Evolutionary conservation across 1,140 invertebrate genomes (phyloP), one percentile per base, ranked within the genome.

Genomic region (Amyelois transitella): DNA sequence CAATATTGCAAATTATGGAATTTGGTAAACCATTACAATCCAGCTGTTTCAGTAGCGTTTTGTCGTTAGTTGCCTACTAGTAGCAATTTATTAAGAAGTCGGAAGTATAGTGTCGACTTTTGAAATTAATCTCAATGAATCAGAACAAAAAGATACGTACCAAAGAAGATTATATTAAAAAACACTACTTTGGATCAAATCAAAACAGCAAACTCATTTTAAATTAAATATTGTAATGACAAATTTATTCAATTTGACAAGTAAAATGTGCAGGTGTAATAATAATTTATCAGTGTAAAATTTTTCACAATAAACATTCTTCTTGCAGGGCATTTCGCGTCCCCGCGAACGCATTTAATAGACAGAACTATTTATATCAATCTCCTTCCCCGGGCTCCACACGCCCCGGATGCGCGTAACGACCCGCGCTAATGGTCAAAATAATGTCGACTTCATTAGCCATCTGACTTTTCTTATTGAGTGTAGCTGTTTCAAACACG

Each of bases 281-380:
- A 3, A n/a, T 8, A 3, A n/a, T 38, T 6, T 32, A 32, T 32
- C 25, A 14, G 32, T 14, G 32, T 38, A 8, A 38, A 38, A 38
- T 38, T 38, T 38, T 38, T 38, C 32, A 38, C 1, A 38, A 38
- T 38, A 14, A 38, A 2, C 32, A 38, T 38, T 38, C 32, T 8
- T 38, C 25, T 57, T 59, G 60, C 57, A 51, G 45, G 43, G 32
- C 53, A 53, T 54, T 63, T 64, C 58, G 55, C 61, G 60, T 60
- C 56, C 60, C 48, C 53, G 55, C 53, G 38, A 54, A 60, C 59
- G 52, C 62, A 60, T 67, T 67, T 70, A 74, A 74, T 72, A 73
- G 65, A 65, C 62, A 69, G 64, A 65, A 76, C 77, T 80, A 83
- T 85, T 85, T 76, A 70, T 85, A 75, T 83, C 78, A 81, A 81